Base-by-base conservation (phyloP, 2,113 vertebrate genomes). In the Variabilichromis moorii region DNA sequence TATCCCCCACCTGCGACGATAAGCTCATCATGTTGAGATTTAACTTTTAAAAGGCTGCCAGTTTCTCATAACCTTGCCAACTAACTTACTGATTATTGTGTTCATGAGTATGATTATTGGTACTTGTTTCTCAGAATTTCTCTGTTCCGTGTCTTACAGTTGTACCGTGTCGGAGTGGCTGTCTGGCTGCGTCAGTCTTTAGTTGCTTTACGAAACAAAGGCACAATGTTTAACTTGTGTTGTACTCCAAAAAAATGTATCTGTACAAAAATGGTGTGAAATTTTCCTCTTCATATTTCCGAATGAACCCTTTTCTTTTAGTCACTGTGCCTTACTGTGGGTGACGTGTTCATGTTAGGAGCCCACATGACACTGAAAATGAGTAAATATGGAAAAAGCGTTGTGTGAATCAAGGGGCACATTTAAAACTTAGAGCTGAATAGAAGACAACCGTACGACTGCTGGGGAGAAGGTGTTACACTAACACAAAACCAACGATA, bases 321-420 rank as follows among this genome's bases (percentile, higher is more conserved):
- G 96, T 96, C 95, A 96, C 96, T 93, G 97, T 97, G 96, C 96
- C 97, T 97, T 97, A 97, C 84, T 94, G 94, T 93, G 94, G 93
- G 90, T 86, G 45, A 89, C 40, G 89, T 83, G 82, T 89, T 89
- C 45, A 61, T 85, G 81, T 88, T 83, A 81, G 78, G 80, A 92
- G 86, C 93, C 90, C 91, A 94, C 89, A 26, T 26, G 53, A 90
- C 54, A 31, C 83, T 84, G 82, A 71, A 85, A 88, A 84, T 26
- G 73, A 90, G 80, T 79, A 47, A 88, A 59, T 21, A 83, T 59
- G 53, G 51, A 86, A 16, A 66, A 28, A 78, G 45, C 76, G 21
- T 85, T 24, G 54, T 91, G 83, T 68, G 16, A 92, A 78, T 35
- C 45, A 68, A 73, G 73, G 16, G 91, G 61, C 82, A 66, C 81